Conservation (phyloP, 2,888 invertebrate species). For the Apoda limacodes region DNA sequence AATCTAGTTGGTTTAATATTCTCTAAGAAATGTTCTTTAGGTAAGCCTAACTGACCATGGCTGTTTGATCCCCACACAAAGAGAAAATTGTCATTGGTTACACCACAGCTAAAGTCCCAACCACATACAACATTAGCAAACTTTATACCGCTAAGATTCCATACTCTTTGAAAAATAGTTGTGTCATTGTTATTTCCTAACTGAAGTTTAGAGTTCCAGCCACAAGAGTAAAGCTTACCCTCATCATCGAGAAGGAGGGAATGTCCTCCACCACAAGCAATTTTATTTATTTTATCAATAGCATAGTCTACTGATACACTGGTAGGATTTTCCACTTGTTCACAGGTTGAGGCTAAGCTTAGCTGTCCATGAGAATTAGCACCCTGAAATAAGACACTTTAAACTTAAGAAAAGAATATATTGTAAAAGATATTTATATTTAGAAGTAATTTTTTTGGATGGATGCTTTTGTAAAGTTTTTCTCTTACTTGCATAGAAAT, state of each 20-base stretch:
- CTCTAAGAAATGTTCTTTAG: constrained; percentile 54
- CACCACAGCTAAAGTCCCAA: constrained; percentile 85
- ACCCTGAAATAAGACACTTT: constrained; percentile 65
- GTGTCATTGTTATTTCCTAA: constrained; percentile 63
- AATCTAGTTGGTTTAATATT: constrained; percentile 43
- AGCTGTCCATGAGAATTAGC: constrained; percentile 88
- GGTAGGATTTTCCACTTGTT: constrained; percentile 73
- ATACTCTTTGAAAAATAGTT: constrained; percentile 71
- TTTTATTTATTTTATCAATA: constrained; percentile 62
- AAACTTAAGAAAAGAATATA: not conserved
- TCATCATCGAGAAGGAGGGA: constrained; percentile 74
- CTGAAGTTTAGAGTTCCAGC: constrained; percentile 83
- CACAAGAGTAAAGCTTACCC: constrained; percentile 80
- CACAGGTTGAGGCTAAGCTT: constrained; percentile 75
- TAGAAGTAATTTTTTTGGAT: not conserved
- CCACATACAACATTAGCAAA: constrained; percentile 78
- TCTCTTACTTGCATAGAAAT: too few relatives aligned
- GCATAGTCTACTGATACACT: constrained; percentile 44
- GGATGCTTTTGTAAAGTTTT: not conserved
- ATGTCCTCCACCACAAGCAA: constrained; percentile 84
- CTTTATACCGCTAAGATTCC: constrained; percentile 63
- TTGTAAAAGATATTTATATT: not conserved
- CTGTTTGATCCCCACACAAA: constrained; percentile 88
- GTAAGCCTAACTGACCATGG: constrained; percentile 80
- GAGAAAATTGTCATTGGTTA: constrained; percentile 75